Base-by-base conservation (phyloP, 2,113 vertebrate species). In the Tricholaema leucomelas region DNA sequence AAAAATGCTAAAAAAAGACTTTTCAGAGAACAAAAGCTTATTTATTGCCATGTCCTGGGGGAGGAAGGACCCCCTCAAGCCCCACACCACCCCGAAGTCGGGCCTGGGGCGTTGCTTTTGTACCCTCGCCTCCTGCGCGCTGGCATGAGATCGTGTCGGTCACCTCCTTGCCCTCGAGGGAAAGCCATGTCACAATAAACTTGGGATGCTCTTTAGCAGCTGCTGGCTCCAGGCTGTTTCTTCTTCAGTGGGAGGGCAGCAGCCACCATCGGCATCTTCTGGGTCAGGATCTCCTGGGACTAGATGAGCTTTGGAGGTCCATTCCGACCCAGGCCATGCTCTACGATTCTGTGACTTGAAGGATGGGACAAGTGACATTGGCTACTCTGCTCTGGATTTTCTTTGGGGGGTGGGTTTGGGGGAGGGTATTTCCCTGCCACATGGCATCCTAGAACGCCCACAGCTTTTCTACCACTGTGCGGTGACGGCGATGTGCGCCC, bases 31-130 rank as follows among this genome's bases (percentile, higher is more conserved):
- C 72, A 64, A 75, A 95, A 87, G 54, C 92, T 97, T 98, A 98
- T 98, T 98, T 98, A 98, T 99, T 98, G 98, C 98, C 97, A 97
- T 97, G 98, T 98, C 98, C 98, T 97, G 98, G 97, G 98, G 98
- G 97, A 98, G 96, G 97, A 97, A 97, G 94, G 94, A 96, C 35
- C n/a, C 58, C 56, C 8, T 11, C 31, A 66, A 7, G 6, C 44
- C 23, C 13, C 50, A 75, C 54, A 0, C 15, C 5, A 17, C 35
- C 82, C 54, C 0, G 0, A 72, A 70, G 46, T 76, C 21, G 90
- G 98, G 97, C 97, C 98, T 86, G 97, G 98, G 98, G 97, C 93
- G 38, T 98, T 97, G 97, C 98, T 98, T 91, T 98, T 98, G 98
- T 98, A 96, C 98, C 91, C 98, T 97, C 23, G 98, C 98, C 98